Evolutionary conservation across 1,140 invertebrate species (phyloP), one percentile per base, ranked within the genome.

Genomic region (Apis florea): DNA sequence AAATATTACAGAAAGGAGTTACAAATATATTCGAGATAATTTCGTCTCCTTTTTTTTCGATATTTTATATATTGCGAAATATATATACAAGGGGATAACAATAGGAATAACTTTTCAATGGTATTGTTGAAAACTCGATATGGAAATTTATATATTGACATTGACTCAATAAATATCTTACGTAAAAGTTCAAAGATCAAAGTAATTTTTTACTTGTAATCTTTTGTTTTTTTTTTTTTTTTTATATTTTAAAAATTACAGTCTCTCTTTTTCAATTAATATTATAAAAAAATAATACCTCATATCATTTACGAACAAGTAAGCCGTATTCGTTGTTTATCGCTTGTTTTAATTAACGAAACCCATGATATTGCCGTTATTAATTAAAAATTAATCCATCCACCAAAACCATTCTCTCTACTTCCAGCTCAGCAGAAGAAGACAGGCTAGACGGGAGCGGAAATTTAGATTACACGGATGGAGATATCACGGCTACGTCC

Each of bases 381-480:
- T 58, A 58, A 58, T 13, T 1, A 15, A 26, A n/a, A 26, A 9
- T 31, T 40, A 8, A 64, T 40, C 4, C 17, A 15, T 19, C 10
- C 17, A 61, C 8, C 24, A 13, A 9, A 26, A 47, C 5, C 0
- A 21, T 21, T 66, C 40, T 12, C n/a, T 21, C 63, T 11, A 70
- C 47, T 80, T 88, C 21, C 63, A 92, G 92, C 76, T 90, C 91
- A 56, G 90, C 89, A 26, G 91, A 92, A 26, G 89, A 93, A 47
- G 87, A 86, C 47, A 89, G 88, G n/a, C 49, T 81, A 90, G 95
- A 87, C 90, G 91, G 93, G 74, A 89, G 90, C 76, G 93, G 93
- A 58, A 93, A 94, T 75, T 56, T 86, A 79, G 86, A 90, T 80
- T 90, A 85, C 71, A 90, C 91, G 67, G 86, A 90, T 61, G 79